These are phyloP conservation scores for Agriotes lineatus DNA, from an alignment of 2,888 invertebrate species.

Conservation along the genomic window DNA sequence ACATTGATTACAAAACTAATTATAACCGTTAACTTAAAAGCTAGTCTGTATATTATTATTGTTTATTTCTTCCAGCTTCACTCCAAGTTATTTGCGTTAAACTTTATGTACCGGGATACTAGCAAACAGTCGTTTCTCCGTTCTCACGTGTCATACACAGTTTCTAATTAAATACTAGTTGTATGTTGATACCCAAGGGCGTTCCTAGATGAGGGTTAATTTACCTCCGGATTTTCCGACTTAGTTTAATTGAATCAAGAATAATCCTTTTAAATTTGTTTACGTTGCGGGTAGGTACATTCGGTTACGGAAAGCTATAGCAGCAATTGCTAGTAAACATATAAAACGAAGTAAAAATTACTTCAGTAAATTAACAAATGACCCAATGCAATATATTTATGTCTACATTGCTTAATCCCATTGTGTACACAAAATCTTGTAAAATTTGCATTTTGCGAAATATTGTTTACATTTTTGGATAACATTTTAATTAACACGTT, in stretches of 20 bases:
- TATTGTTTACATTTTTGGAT: no score
- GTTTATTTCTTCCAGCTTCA: conserved; percentile 56
- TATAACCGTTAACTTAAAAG: conserved; percentile 62
- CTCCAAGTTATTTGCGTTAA: conserved; percentile 32
- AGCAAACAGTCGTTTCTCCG: background rate
- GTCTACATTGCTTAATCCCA: no score
- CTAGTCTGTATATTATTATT: conserved; percentile 59
- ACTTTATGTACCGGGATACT: conserved; percentile 19
- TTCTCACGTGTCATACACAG: conserved; percentile 12
- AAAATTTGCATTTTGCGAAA: no score
- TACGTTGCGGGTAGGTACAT: no score
- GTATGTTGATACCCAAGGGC: conserved; percentile 3
- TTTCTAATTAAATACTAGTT: conserved; percentile 12
- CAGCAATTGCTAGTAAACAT: no score
- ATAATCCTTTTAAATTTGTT: background rate
- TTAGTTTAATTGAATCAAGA: background rate
- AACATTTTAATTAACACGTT: no score
- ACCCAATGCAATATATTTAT: no score
- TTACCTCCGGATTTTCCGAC: background rate
- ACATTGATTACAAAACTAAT: conserved; percentile 65
- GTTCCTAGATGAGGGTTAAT: background rate
- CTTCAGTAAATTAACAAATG: no score
- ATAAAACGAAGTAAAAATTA: no score
- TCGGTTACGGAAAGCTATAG: no score
- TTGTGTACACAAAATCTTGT: no score